Percentiles rank a stretch among this genome's conserved stretches.
Conservation (phyloP, 1,140 invertebrate genomes). For the Episyrphus balteatus region DNA sequence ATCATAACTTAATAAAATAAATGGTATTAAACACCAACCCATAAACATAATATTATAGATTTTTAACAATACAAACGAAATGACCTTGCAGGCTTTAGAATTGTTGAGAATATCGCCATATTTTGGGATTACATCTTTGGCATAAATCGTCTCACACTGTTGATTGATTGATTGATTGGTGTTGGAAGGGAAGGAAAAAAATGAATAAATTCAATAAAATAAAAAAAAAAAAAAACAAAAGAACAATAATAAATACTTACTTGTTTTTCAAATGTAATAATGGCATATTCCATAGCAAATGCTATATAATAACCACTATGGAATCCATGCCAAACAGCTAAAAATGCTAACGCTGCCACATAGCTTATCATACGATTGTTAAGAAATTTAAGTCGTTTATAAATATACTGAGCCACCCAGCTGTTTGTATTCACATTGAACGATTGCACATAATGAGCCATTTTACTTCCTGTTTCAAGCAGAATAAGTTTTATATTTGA, state of each 20-base stretch:
- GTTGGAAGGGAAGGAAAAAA: conserved; percentile 39
- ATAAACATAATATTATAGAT: conserved; percentile 69
- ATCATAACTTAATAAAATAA: conserved; percentile 58
- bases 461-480: conserved; percentile 68
- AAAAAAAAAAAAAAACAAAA: not conserved
- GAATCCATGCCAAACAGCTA: conserved; percentile 89
- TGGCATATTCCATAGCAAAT: conserved; percentile 84
- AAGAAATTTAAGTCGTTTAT: conserved; percentile 83
- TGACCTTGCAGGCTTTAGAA: conserved; percentile 39
- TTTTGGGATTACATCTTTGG: conserved; percentile 16
- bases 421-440: conserved; percentile 92
- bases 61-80: conserved; percentile 51
- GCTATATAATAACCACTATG: conserved; percentile 84
- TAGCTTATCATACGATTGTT: conserved; percentile 79
- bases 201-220: not conserved
- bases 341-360: conserved; percentile 64
- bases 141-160: conserved; percentile 20
- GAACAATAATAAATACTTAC: conserved; percentile 41
- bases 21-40: conserved; percentile 74
- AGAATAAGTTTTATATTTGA: conserved; percentile 67
- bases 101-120: conserved; percentile 15
- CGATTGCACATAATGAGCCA: conserved; percentile 72
- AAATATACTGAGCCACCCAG: conserved; percentile 85
- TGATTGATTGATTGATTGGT: conserved; percentile 39
- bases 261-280: conserved; percentile 79